Evolutionary conservation across 2,113 vertebrate species (phyloP).

Genomic region (Nicator chloris): DNA sequence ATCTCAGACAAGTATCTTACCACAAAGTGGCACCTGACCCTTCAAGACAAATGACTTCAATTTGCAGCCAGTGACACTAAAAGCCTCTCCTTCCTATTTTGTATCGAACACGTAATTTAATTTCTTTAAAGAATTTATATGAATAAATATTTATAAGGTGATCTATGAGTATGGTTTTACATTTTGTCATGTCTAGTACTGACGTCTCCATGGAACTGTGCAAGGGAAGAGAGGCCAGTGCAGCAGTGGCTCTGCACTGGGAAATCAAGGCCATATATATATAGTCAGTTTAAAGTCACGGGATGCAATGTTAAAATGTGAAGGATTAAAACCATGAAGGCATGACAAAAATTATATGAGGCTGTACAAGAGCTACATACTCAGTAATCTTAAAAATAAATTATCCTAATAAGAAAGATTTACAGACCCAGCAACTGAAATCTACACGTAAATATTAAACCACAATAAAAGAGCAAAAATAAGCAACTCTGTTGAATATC

Average conservation of each 20-base stretch:
- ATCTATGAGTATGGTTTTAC: slow-evolving; percentile 58
- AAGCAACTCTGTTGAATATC: neutral
- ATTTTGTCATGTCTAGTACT: slow-evolving; percentile 27
- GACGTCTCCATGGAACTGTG: neutral
- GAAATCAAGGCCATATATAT: neutral
- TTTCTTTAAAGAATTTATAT: slow-evolving; percentile 67
- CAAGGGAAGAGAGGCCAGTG: neutral
- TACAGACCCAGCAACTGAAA: neutral
- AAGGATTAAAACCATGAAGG: neutral
- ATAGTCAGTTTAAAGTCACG: neutral
- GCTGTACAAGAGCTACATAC: neutral
- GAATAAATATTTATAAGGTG: slow-evolving; percentile 72
- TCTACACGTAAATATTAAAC: neutral
- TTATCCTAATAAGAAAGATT: neutral
- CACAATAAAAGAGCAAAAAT: neutral
- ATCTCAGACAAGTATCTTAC: slow-evolving; percentile 63
- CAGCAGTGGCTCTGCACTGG: neutral
- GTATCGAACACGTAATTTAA: slow-evolving; percentile 59
- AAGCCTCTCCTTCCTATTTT: slow-evolving; percentile 57
- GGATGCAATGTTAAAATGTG: neutral
- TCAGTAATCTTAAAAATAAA: neutral
- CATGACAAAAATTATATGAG: neutral
- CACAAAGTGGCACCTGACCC: slow-evolving; percentile 69
- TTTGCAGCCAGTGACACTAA: slow-evolving; percentile 69
- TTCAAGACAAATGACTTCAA: slow-evolving; percentile 73